These are phyloP conservation scores for Plodia interpunctella DNA, from an alignment of 1,140 invertebrate species.

Conservation along the genomic window DNA sequence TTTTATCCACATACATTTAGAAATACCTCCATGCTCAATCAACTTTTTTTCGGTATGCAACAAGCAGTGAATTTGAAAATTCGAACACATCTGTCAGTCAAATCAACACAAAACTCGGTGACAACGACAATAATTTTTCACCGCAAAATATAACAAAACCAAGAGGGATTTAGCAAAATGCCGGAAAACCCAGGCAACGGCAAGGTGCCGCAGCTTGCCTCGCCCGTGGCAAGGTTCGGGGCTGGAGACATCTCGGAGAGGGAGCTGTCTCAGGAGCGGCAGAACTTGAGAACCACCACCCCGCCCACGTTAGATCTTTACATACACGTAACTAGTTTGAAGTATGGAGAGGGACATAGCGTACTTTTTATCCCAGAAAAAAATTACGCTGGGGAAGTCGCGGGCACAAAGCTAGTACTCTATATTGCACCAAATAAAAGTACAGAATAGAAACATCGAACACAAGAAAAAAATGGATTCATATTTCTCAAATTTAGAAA, in stretches of 20 bases:
- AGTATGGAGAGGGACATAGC: too few relatives aligned
- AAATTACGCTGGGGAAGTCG: too few relatives aligned
- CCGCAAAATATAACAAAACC: not conserved
- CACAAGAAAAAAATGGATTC: too few relatives aligned
- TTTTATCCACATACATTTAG: too few relatives aligned
- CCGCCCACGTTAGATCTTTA: conserved; percentile 38
- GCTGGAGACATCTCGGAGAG: conserved; percentile 58
- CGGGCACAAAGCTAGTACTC: too few relatives aligned
- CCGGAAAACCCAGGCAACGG: conserved; percentile 39
- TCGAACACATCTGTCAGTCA: conserved; percentile 8
- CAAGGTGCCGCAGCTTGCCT: conserved; percentile 45
- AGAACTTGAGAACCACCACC: conserved; percentile 44
- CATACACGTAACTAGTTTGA: too few relatives aligned
- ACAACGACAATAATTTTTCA: not conserved
- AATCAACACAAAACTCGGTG: conserved; percentile 6
- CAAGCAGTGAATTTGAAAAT: conserved; percentile 12
- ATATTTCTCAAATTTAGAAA: too few relatives aligned
- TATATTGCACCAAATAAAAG: too few relatives aligned
- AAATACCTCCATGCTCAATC: too few relatives aligned
- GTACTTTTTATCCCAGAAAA: too few relatives aligned
- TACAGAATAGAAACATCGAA: too few relatives aligned
- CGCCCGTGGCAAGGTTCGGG: conserved; percentile 50
- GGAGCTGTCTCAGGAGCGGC: conserved; percentile 43
- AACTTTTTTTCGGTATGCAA: too few relatives aligned
- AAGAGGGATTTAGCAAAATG: conserved; percentile 23